Evolutionary conservation across 1,140 invertebrate genomes (phyloP), one percentile per base, ranked within the genome.

Genomic region (Trichonephila inaurata): DNA sequence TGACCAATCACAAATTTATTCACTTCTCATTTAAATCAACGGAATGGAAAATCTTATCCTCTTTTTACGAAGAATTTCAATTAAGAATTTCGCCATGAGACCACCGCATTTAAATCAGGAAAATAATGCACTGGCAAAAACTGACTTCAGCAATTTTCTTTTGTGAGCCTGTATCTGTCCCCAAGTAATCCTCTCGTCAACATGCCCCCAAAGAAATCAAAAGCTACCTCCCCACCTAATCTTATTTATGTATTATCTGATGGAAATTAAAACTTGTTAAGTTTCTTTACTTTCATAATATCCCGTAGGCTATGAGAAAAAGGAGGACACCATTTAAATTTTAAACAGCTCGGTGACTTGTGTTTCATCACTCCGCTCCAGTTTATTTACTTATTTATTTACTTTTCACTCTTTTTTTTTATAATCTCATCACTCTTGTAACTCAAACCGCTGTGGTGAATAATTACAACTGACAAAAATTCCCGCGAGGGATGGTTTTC

Each of bases 201-300:
- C 72, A 12, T 33, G 16, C 72, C 72, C 72, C 28, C 72, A 77
- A 77, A 77, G 72, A 77, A 77, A 77, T 77, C 72, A 77, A 77
- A 58, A 51, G 44, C 33, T 12, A 3, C 44, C 44, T 28, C 4
- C 24, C 28, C 28, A 18, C 44, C 69, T 90, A 90, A 81, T 90
- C 66, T 24, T 40, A 83, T 77, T 77, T 77, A 33, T 28, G 66
- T 21, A n/a, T 87, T 87, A 93, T 93, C 92, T 81, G 92, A 93
- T 93, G 58, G 58, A 93, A 93, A 93, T 93, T 93, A 93, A 93
- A 93, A 93, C 92, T 93, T 93, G 92, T 93, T 93, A 88, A 88
- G 66, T 51, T 88, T 82, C 72, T 82, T 82, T 82, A 61, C 81
- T 72, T 92, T 92, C 66, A 87, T 61, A 87, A 87, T 72, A 86